A percentile compares a stretch with the other conserved stretches of the same genome.
phyloP scores from a whole-genome alignment of 2,113 vertebrate genomes.

The Scomber japonicus region DNA sequence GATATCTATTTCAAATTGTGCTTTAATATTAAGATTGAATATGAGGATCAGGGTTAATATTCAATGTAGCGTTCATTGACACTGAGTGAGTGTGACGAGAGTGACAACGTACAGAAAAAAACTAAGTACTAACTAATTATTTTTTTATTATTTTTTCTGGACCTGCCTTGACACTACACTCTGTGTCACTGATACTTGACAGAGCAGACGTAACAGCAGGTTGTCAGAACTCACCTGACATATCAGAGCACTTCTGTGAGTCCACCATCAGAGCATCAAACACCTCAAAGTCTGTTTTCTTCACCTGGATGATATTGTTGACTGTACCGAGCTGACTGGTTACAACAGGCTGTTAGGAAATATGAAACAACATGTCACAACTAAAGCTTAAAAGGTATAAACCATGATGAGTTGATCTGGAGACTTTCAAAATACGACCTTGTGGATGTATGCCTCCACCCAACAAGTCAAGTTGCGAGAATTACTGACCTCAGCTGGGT shows the following conservation, averaged over 20 bases:
- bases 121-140: no score
- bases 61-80: not conserved
- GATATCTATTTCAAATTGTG: not conserved
- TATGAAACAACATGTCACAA: not conserved
- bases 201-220: not conserved
- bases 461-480: not conserved
- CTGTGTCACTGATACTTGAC: not conserved
- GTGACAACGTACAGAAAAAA: not conserved
- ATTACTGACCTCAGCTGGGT: constrained; percentile 91
- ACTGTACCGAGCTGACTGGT: constrained; percentile 96
- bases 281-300: constrained; percentile 99
- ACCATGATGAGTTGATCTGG: not conserved
- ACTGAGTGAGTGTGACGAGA: not conserved
- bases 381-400: not conserved
- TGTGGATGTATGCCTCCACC: no score
- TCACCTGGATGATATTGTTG: constrained; percentile 98
- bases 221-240: constrained; percentile 88
- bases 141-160: not conserved
- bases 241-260: constrained; percentile 95
- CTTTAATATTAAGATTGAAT: not conserved
- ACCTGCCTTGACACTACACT: not conserved
- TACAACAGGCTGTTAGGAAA: constrained; percentile 87
- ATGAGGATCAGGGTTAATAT: not conserved
- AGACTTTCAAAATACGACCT: not conserved
- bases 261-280: constrained; percentile 99